Conservation (phyloP, 2,797 vertebrate genomes). For the Melanotaenia maccullochi region DNA sequence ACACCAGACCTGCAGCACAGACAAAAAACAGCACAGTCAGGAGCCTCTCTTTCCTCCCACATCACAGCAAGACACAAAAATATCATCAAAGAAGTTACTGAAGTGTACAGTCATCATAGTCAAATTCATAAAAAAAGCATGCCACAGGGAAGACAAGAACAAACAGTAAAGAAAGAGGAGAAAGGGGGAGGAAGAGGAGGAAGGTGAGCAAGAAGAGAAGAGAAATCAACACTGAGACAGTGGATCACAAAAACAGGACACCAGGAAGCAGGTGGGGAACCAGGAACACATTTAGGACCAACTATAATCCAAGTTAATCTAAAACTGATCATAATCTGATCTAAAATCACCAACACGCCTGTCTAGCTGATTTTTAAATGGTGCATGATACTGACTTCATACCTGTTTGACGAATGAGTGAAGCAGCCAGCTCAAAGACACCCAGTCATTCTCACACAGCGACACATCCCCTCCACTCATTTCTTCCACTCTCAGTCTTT, state of each 20-base stretch:
- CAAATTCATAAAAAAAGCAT: conserved; percentile 70
- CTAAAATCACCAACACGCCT: conserved; percentile 29
- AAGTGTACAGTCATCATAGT: conserved; percentile 38
- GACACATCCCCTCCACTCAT: conserved; percentile 12
- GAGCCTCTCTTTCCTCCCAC: conserved; percentile 32
- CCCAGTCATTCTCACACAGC: conserved; percentile 18
- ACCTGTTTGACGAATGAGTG: conserved; percentile 76
- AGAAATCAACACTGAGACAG: conserved; percentile 71
- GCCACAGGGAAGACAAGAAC: conserved; percentile 77
- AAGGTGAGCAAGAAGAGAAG: conserved; percentile 14
- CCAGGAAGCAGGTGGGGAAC: conserved; percentile 74
- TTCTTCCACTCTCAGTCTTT: conserved; percentile 19
- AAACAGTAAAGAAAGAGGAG: conserved; percentile 51
- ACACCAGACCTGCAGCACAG: conserved; percentile 89
- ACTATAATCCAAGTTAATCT: background rate
- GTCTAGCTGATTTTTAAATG: conserved; percentile 52
- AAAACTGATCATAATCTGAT: conserved; percentile 52
- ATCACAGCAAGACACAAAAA: conserved; percentile 34
- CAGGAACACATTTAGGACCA: conserved; percentile 45
- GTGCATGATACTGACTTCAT: conserved; percentile 58
- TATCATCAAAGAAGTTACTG: conserved; percentile 52
- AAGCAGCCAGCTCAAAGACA: conserved; percentile 73
- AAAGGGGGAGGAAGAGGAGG: conserved; percentile 2
- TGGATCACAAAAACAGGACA: conserved; percentile 73
- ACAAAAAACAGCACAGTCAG: conserved; percentile 64